These are phyloP conservation scores for Oligia strigilis DNA, from an alignment of 2,888 invertebrate species.

Conservation along the genomic window DNA sequence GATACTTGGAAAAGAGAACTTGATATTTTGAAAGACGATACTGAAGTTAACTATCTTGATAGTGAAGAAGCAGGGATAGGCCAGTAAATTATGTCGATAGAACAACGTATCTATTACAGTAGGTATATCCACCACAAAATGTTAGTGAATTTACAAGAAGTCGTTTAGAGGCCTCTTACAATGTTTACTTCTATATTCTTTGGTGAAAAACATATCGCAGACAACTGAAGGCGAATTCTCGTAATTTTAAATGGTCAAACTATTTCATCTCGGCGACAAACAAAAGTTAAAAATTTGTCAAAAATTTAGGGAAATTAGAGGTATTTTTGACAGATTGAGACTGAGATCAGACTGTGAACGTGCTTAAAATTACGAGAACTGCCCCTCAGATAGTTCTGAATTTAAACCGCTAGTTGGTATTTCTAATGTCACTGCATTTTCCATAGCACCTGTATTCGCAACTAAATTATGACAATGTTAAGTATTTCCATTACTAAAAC, in stretches of 20 bases:
- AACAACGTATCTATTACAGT: conserved; percentile 1
- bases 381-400: too few species aligned
- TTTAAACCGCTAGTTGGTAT: too few species aligned
- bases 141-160: neutral
- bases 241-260: neutral
- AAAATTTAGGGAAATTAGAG: neutral
- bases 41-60: conserved; percentile 13
- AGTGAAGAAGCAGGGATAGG: conserved; percentile 21
- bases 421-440: too few species aligned
- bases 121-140: conserved; percentile 4
- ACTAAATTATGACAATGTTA: too few species aligned
- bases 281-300: neutral
- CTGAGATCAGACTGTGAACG: neutral
- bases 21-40: conserved; percentile 49
- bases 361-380: neutral
- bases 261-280: neutral
- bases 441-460: too few species aligned
- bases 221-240: neutral
- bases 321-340: neutral
- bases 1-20: conserved; percentile 35
- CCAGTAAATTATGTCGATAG: conserved; percentile 36
- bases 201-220: neutral
- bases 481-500: too few species aligned
- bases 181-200: conserved; percentile 1
- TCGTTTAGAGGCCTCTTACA: neutral